Percentiles rank a stretch among this genome's conserved stretches.
Evolutionary conservation across 2,888 invertebrate species (phyloP).

Genomic region (Rotaria socialis): DNA sequence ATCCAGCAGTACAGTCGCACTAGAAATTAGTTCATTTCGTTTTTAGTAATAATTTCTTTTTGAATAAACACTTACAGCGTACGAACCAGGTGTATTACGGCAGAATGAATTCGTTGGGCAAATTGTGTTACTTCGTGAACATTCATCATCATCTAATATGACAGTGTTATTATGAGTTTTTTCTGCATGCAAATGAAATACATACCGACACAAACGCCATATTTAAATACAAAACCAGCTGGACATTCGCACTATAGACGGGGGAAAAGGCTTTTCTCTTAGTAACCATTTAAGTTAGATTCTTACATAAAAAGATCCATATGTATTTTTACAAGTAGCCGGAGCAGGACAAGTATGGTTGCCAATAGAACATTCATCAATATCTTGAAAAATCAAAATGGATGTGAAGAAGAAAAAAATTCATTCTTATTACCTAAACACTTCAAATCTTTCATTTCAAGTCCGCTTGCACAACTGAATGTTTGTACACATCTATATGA

Average conservation of each 20-base stretch:
- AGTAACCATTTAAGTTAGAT: too few species aligned
- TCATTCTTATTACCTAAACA: conserved; percentile 36
- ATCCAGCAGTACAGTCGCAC: conserved; percentile 40
- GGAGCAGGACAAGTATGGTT: conserved; percentile 41
- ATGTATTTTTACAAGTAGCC: conserved; percentile 44
- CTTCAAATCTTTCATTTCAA: conserved; percentile 35
- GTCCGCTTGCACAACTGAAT: conserved; percentile 40
- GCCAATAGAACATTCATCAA: conserved; percentile 44
- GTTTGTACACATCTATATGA: conserved; percentile 40
- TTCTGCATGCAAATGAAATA: not conserved
- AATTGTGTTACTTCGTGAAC: not conserved
- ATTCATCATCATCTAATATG: conserved; percentile 16
- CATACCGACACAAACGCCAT: conserved; percentile 35
- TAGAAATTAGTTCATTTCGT: not conserved
- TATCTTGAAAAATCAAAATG: conserved; percentile 8
- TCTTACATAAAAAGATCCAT: conserved; percentile 31
- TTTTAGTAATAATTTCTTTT: not conserved
- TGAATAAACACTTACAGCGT: not conserved
- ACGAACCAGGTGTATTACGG: conserved; percentile 45
- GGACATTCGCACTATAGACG: not conserved
- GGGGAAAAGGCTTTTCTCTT: too few species aligned
- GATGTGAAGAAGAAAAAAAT: not conserved
- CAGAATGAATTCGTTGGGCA: conserved; percentile 45
- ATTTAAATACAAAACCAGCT: not conserved
- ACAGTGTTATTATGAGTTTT: not conserved